Evolutionary conservation across 2,797 vertebrate species (phyloP), one percentile per base, ranked within the genome.

Genomic region (Sebastes trivittatus): DNA sequence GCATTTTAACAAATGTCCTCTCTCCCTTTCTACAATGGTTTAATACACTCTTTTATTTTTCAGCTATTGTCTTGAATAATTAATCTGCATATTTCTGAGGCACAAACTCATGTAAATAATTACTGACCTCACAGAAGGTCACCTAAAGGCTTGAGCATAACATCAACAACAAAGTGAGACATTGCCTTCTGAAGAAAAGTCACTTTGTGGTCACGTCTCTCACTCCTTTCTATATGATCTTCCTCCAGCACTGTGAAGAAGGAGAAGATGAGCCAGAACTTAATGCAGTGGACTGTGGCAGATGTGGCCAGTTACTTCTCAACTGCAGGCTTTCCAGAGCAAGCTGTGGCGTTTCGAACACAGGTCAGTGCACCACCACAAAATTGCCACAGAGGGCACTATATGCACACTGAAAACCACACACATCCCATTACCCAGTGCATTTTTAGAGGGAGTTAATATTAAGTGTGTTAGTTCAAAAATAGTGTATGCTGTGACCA

Each of bases 231-330:
- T 8, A 23, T 42, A 23, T 72, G 11, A 36, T 81, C 46, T 70
- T 49, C 64, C 29, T 78, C 27, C 86, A 96, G 95, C 56, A 89
- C 84, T 9, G 90, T 95, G 81, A 95, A 95, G 81, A 95, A 93
- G 72, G 97, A 96, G 88, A 97, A 95, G 76, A 89, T 93, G 84
- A 88, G 86, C 72, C 94, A 96, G 42, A 97, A 98, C 90, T 93
- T 97, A 2, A 94, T 97, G 90, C 96, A 96, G 84, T 98, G 97
- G 97, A 97, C 94, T 0, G 97, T 98, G 81, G 95, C 95, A 75
- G 97, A 98, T 11, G 97, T 98, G 73, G 97, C 95, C 56, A 96
- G 96, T 81, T 98, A 98, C 92, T 97, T 98, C 92, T 97, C 96
- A 0, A 95, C 96, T 61, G 97, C 96, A 2, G 97, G 97, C 13